Percentiles rank a stretch among this genome's conserved stretches.
phyloP scores from a whole-genome alignment of 2,888 invertebrate species.

The Nomada lathburiana region DNA sequence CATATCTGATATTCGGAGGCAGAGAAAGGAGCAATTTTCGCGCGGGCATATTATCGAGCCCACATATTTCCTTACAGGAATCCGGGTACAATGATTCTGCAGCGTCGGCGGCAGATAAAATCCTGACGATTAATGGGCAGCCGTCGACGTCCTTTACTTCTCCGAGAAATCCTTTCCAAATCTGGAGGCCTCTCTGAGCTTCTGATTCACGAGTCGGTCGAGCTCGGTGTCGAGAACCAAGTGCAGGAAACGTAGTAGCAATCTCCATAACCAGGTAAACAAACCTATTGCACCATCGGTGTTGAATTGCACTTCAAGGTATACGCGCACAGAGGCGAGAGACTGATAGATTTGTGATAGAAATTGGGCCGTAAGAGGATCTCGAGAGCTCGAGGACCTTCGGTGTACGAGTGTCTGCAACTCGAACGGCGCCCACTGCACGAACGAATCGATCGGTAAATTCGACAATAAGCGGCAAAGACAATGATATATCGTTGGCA shows the following conservation, averaged over 20 bases:
- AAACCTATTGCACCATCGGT: background rate
- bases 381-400: background rate
- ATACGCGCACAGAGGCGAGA: background rate
- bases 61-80: slow-evolving; percentile 29
- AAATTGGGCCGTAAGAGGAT: slow-evolving; percentile 11
- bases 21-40: slow-evolving; percentile 39
- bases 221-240: background rate
- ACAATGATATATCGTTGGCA: no score
- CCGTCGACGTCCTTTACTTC: slow-evolving; percentile 43
- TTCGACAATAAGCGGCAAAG: background rate
- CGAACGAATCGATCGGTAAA: background rate
- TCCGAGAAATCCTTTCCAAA: background rate
- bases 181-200: background rate
- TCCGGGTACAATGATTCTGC: slow-evolving; percentile 42
- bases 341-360: background rate
- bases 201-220: background rate
- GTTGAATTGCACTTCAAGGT: background rate
- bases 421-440: background rate
- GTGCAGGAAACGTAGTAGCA: background rate
- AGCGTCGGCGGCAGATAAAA: slow-evolving; percentile 72
- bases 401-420: background rate
- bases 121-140: slow-evolving; percentile 73
- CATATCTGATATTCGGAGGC: background rate
- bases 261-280: slow-evolving; percentile 2
- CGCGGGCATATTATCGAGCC: slow-evolving; percentile 31